Evolutionary conservation across 2,888 invertebrate species (phyloP), one percentile per base, ranked within the genome.

Genomic region (Erebia ligea): DNA sequence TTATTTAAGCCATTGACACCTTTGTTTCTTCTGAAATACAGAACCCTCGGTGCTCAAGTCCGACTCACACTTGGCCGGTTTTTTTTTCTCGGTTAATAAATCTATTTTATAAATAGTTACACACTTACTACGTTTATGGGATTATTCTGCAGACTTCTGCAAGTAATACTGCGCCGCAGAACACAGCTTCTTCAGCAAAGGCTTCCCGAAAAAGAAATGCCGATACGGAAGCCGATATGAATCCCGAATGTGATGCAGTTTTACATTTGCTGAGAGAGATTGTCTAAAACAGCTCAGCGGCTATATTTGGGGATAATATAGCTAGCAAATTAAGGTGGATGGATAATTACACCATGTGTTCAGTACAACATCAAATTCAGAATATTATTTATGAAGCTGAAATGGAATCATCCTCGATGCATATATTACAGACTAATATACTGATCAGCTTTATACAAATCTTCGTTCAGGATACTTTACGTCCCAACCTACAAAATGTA

Each of bases 221-320:
- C 21, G 54, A 56, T 56, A 21, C 19, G 21, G 54, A 45, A 11
- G 45, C 45, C 1, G 45, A 45, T 45, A 45, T 11, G 45, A 45
- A 56, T 21, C 8, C 19, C 21, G 54, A 56, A 19, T 19, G 17
- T 56, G 54, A 17, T 11, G 54, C 17, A 56, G 19, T 19, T 56
- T 21, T 56, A 56, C 54, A 56, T 10, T 8, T 56, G 17, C 21
- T 56, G 21, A 56, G 11, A 56, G 19, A 56, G 17, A 56, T 56
- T 17, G 10, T 73, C 54, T 21, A 19, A 17, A 21, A 19, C 54
- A 56, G 17, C 54, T 56, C 19, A 17, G 17, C 76, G 77, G 70
- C 72, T 70, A 71, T 75, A 74, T 77, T 77, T 70, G 76, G 75
- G 73, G 75, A 76, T 72, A 74, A 75, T 74, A 77, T 77, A 71